These are phyloP conservation scores for Cancer borealis DNA, from an alignment of 2,888 invertebrate species.

Conservation along the genomic window DNA sequence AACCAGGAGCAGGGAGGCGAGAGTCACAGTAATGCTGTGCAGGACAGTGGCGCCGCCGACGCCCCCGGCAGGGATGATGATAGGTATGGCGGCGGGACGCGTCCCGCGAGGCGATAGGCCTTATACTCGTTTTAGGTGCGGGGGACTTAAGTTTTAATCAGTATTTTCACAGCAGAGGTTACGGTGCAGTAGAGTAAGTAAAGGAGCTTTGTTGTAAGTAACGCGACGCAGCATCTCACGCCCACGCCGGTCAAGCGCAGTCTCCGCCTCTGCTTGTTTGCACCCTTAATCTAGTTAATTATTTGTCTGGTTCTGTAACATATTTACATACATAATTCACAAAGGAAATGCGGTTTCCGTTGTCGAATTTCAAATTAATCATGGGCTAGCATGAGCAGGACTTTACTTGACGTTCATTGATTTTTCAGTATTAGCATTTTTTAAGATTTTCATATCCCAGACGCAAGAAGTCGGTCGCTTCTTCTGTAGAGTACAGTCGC, in stretches of 20 bases:
- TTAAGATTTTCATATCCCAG: slow-evolving; percentile 1
- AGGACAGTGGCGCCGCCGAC: slow-evolving; percentile 77
- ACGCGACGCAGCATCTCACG: not conserved
- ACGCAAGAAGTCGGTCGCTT: slow-evolving; percentile 38
- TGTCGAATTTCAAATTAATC: slow-evolving; percentile 51
- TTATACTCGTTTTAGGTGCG: not conserved
- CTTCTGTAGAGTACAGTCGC: slow-evolving; percentile 35
- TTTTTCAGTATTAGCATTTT: slow-evolving; percentile 17
- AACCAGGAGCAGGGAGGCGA: slow-evolving; percentile 66
- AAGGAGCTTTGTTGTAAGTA: slow-evolving; percentile 41
- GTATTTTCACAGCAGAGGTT: slow-evolving; percentile 28
- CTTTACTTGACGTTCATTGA: slow-evolving; percentile 35
- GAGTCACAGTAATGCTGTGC: slow-evolving; percentile 59
- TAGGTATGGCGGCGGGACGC: slow-evolving; percentile 71
- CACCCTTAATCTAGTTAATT: not conserved
- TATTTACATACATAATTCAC: slow-evolving; percentile 18
- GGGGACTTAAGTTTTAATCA: not conserved
- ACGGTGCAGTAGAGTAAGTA: slow-evolving; percentile 55
- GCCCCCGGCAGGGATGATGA: slow-evolving; percentile 77
- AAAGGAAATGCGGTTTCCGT: slow-evolving; percentile 55
- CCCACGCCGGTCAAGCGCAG: slow-evolving; percentile 39
- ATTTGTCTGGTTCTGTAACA: slow-evolving; percentile 45
- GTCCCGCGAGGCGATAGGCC: not conserved
- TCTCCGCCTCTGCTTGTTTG: not conserved
- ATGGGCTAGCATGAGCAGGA: slow-evolving; percentile 60